Conservation (phyloP, 2,113 vertebrate genomes). For the Plestiodon gilberti region DNA sequence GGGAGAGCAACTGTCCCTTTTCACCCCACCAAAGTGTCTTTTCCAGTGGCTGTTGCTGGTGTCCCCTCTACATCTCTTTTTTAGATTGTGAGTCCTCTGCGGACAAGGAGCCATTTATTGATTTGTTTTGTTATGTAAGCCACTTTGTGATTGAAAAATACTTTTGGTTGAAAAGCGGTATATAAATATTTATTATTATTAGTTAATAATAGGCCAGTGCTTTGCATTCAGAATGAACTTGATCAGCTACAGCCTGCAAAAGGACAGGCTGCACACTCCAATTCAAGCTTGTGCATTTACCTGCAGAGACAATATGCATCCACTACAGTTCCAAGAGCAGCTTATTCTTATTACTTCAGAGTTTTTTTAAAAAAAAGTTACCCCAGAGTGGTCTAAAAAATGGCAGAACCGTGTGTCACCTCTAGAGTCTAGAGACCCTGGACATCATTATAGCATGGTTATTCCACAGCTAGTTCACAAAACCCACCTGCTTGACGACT, state of each 20-base stretch:
- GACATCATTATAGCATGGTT: neutral
- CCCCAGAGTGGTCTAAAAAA: neutral
- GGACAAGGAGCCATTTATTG: no score
- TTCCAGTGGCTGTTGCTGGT: no score
- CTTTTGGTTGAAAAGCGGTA: no score
- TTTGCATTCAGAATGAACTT: neutral
- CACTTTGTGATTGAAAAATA: no score
- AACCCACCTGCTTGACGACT: slow-evolving; percentile 88
- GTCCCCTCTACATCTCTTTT: no score
- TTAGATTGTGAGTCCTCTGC: no score
- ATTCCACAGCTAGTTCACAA: neutral
- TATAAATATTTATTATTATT: no score
- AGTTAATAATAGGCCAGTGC: no score
- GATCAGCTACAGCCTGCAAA: neutral
- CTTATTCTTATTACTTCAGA: neutral
- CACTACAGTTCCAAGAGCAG: neutral
- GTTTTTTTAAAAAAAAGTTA: neutral
- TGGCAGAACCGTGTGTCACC: no score
- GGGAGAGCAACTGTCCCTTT: no score
- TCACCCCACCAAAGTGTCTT: no score
- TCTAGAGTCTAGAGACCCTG: neutral
- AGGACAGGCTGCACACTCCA: neutral
- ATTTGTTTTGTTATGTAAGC: no score
- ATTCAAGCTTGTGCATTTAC: neutral
- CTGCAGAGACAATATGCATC: neutral